Evolutionary conservation across 2,888 invertebrate genomes (phyloP).

Genomic region (Cecidostiba fungosa): DNA sequence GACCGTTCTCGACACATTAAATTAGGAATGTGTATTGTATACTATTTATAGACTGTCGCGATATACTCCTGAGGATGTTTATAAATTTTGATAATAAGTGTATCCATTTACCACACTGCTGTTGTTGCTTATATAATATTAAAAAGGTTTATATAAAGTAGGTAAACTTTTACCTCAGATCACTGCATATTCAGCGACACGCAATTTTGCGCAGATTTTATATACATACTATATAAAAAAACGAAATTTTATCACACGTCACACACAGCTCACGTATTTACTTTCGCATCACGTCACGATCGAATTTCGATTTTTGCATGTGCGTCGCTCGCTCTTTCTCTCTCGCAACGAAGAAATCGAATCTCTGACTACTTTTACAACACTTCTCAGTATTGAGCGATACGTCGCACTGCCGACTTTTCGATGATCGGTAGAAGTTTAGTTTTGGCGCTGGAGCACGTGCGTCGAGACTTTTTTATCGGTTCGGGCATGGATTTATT

Average conservation of each 20-base stretch:
- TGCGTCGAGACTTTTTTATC: conserved; percentile 20
- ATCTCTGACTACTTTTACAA: conserved; percentile 8
- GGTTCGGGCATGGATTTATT: background rate
- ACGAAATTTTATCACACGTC: background rate
- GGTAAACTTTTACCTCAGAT: background rate
- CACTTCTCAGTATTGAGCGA: conserved; percentile 41
- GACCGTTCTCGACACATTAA: background rate
- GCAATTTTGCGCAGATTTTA: too few relatives aligned
- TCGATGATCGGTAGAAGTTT: conserved; percentile 11
- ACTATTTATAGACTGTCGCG: background rate
- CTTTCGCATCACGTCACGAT: conserved; percentile 57
- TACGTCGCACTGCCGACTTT: conserved; percentile 23
- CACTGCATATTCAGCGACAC: background rate
- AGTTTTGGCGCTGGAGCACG: conserved; percentile 52
- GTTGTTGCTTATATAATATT: too few relatives aligned
- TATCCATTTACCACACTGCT: background rate
- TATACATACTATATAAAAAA: background rate
- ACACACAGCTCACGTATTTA: conserved; percentile 22
- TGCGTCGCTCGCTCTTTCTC: background rate
- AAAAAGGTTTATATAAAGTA: too few relatives aligned
- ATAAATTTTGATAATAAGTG: background rate
- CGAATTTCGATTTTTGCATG: conserved; percentile 53
- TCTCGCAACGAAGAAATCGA: conserved; percentile 36
- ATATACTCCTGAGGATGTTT: background rate
- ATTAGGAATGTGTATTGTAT: background rate